Percentiles rank a stretch among this genome's conserved stretches.
phyloP scores from a whole-genome alignment of 1,140 invertebrate species.

The Elysia chlorotica region DNA sequence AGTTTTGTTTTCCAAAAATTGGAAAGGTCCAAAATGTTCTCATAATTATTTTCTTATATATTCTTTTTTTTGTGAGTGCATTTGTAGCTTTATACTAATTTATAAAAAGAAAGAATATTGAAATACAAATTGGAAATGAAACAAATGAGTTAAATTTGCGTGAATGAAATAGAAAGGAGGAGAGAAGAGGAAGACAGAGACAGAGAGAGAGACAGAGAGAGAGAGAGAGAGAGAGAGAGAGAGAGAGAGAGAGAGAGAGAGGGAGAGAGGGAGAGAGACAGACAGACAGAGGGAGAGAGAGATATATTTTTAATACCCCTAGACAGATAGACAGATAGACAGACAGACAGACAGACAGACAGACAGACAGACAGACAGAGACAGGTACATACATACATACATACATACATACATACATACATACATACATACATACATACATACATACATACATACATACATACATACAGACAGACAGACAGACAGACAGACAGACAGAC shows the following conservation, averaged over 20 bases:
- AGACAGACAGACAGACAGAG: background rate
- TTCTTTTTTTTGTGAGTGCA: background rate
- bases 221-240: conserved; percentile 14
- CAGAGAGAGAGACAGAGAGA: conserved; percentile 8
- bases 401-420: background rate
- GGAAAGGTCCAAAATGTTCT: no score
- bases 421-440: background rate
- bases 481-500: background rate
- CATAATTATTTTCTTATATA: no score
- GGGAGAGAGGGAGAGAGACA: conserved; percentile 4
- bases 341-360: background rate
- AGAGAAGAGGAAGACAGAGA: background rate
- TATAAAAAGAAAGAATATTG: background rate
- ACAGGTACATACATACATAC: background rate
- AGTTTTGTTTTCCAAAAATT: no score
- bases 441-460: background rate
- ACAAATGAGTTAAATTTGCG: background rate
- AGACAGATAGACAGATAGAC: background rate
- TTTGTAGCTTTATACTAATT: background rate
- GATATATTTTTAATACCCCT: background rate
- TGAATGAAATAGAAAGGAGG: conserved; percentile 6
- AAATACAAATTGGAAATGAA: background rate
- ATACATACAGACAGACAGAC: background rate
- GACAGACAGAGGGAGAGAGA: background rate
- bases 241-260: conserved; percentile 24